These are phyloP conservation scores for Cerastis leucographa DNA, from an alignment of 2,888 invertebrate species.

Conservation along the genomic window DNA sequence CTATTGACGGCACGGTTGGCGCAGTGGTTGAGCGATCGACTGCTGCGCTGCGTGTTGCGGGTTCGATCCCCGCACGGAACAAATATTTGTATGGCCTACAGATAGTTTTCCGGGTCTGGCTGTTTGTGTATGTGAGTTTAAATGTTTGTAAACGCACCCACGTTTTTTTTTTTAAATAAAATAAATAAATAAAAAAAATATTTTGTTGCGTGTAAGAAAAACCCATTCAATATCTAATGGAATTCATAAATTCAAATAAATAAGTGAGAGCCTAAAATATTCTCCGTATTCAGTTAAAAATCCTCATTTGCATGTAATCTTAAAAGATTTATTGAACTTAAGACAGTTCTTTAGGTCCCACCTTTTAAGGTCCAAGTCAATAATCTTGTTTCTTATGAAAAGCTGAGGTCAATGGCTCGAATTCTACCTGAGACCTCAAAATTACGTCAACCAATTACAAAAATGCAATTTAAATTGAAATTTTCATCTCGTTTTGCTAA, in stretches of 20 bases:
- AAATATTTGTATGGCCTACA: too few species aligned
- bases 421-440: constrained; percentile 44
- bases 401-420: constrained; percentile 18
- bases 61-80: too few species aligned
- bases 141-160: too few species aligned
- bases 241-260: background rate
- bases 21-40: too few species aligned
- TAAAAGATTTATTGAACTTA: constrained; percentile 34
- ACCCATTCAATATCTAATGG: background rate
- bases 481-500: background rate
- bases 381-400: constrained; percentile 30
- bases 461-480: background rate
- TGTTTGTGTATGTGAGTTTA: too few species aligned
- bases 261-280: constrained; percentile 1
- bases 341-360: constrained; percentile 11
- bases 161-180: too few species aligned
- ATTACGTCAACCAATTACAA: constrained; percentile 18
- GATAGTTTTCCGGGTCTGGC: too few species aligned
- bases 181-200: too few species aligned
- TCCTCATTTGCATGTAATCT: background rate
- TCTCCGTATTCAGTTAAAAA: background rate
- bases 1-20: too few species aligned
- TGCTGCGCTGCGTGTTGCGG: too few species aligned
- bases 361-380: constrained; percentile 22
- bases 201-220: background rate